Conservation (phyloP, 2,888 invertebrate species). For the Catocala nupta region DNA sequence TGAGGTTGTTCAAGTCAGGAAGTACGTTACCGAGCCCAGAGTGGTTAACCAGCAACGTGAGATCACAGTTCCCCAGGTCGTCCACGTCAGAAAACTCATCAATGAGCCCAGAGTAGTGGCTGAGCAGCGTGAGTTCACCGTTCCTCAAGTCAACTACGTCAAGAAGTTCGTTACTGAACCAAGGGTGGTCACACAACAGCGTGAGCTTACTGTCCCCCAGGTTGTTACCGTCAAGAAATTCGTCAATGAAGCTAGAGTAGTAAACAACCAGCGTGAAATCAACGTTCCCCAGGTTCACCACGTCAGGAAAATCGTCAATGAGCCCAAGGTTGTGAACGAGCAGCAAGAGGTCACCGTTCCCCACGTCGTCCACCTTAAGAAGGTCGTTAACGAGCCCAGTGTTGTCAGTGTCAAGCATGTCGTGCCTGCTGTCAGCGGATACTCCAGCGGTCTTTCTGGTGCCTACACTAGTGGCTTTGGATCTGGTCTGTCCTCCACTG, state of each 20-base stretch:
- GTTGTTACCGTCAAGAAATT: constrained; percentile 68
- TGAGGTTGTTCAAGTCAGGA: constrained; percentile 53
- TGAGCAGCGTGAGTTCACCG: constrained; percentile 39
- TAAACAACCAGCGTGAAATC: not conserved
- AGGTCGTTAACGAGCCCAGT: too few species aligned
- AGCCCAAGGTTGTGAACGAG: not conserved
- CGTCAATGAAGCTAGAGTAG: constrained; percentile 30
- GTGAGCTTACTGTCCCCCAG: too few species aligned
- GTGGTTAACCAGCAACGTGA: too few species aligned
- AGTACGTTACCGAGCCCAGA: too few species aligned
- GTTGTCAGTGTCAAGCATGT: too few species aligned
- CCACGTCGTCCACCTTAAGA: not conserved
- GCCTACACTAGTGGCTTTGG: too few species aligned
- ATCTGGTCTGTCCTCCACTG: too few species aligned
- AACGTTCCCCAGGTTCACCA: not conserved
- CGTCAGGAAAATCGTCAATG: not conserved
- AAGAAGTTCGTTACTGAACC: constrained; percentile 11
- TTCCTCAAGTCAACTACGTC: not conserved
- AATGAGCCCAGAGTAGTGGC: constrained; percentile 57
- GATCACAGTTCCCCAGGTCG: too few species aligned
- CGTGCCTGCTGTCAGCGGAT: too few species aligned
- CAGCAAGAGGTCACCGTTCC: not conserved
- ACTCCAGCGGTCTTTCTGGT: too few species aligned
- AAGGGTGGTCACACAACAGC: constrained; percentile 15
- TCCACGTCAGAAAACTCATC: too few species aligned